Base-by-base conservation (phyloP, 2,797 vertebrate species). In the Epinephelus coioides region DNA sequence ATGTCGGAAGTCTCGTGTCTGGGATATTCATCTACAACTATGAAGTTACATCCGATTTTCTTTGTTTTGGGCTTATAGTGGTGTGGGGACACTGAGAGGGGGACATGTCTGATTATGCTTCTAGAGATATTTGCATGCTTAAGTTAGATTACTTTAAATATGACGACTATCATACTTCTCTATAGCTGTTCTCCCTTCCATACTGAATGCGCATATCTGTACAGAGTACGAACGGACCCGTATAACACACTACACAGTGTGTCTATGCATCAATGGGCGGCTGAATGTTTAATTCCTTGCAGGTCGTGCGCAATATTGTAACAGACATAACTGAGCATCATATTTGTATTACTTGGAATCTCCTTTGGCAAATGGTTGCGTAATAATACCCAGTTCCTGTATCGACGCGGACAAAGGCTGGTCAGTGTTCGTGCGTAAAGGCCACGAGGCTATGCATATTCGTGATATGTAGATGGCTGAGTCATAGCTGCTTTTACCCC, bases 1-100 rank as follows among this genome's bases (percentile, higher is more conserved):
- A 91, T 50, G 81, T 88, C 69, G 76, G 91, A 85, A 84, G 70
- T 76, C 53, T 17, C 51, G 15, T n/a, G 46, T 46, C 56, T 72
- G 53, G 3, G 77, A 49, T 57, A 69, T 61, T 57, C 63, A 44
- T 57, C 9, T 19, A 1, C 43, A 76, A 74, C 38, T 21, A 6
- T 3, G 17, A 59, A 8, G 6, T 54, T 64, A 23, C n/a, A 57
- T 60, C 47, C 6, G 6, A 76, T 64, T 73, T 56, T 63, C 27
- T 17, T 73, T 46, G 3, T 68, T 78, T 64, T 53, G 25, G 14
- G 1, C 49, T 62, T 3, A 43, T 56, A 44, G 13, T 11, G 0
- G 0, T n/a, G 10, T 11, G 3, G 2, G 21, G 18, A 9, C 25
- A 13, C 25, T 40, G 7, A 61, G n/a, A 21, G 3, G 3, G 25